phyloP scores from a whole-genome alignment of 2,888 invertebrate species.

The Ctena decussata region DNA sequence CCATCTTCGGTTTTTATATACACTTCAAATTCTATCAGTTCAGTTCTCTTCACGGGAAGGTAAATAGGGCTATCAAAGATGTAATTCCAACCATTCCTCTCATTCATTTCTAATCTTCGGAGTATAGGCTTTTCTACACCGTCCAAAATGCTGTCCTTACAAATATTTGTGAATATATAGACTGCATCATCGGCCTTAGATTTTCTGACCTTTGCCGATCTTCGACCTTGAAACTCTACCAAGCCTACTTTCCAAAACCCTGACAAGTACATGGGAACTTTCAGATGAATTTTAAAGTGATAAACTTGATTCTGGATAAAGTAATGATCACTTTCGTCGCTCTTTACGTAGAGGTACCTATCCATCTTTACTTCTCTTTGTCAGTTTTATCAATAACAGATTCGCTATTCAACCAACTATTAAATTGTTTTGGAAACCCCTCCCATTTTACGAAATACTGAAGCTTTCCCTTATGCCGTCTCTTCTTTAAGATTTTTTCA shows the following conservation, averaged over 20 bases:
- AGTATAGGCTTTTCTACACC: background rate
- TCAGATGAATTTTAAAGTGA: background rate
- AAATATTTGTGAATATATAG: background rate
- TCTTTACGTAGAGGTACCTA: background rate
- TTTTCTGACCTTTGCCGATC: background rate
- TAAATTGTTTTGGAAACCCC: no score
- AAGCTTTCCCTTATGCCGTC: conserved; percentile 14
- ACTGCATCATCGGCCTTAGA: background rate
- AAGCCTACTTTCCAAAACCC: background rate
- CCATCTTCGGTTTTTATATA: conserved; percentile 7
- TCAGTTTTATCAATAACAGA: no score
- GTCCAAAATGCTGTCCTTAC: background rate
- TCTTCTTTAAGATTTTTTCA: conserved; percentile 39
- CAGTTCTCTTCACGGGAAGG: background rate
- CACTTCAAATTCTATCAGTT: background rate
- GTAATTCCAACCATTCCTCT: no score
- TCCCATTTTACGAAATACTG: conserved; percentile 1
- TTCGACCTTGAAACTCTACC: background rate
- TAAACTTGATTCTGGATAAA: background rate
- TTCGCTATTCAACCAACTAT: no score
- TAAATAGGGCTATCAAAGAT: background rate
- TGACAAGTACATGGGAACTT: background rate
- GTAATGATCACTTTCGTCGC: background rate
- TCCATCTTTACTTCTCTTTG: background rate
- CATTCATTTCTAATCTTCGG: no score